Base-by-base conservation (phyloP, 2,797 vertebrate species). In the Helicolenus hilgendorfi region DNA sequence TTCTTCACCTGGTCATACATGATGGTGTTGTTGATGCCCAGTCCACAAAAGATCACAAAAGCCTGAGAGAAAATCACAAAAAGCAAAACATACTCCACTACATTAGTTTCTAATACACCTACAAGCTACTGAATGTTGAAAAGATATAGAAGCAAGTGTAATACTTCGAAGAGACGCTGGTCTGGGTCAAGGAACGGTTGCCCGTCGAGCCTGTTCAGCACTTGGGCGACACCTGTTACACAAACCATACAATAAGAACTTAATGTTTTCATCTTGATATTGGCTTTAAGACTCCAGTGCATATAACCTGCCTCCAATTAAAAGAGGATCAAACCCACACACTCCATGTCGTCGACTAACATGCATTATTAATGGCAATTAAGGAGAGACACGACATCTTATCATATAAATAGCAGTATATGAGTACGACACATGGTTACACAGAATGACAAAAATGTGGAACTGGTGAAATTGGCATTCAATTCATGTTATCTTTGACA, bases 1-100 rank as follows among this genome's bases (percentile, higher is more conserved):
- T 99, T 99, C 97, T 99, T 99, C 96, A 99, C 99, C 96, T 99
- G 99, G 92, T 99, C 98, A 10, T 99, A 99, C 99, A 99, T 99
- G 96, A 99, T 99, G 63, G 99, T 99, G 95, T 99, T 99, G 97
- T 99, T 99, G 97, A 99, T 99, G 79, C 99, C 99, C 87, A 99
- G 97, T 78, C 99, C 99, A 91, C 99, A 99, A 91, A 99, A 99
- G 96, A 99, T 99, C 95, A 99, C 99, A 97, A 99, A 99, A 15
- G 99, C 98, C 99, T 99, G 91, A 87, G 87, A 92, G 87, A 92
- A 85, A 80, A 59, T 9, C 76, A 36, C 5, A 33, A 79, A 70
- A 85, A 36, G 31, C 11, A 20, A 85, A 2, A 84, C 60, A 64
- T 1, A 67, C 20, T 29, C 4, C 45, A 15, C 27, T 2, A 14